Evolutionary conservation across 2,888 invertebrate genomes (phyloP).

Genomic region (Dorcus parallelipipedus): DNA sequence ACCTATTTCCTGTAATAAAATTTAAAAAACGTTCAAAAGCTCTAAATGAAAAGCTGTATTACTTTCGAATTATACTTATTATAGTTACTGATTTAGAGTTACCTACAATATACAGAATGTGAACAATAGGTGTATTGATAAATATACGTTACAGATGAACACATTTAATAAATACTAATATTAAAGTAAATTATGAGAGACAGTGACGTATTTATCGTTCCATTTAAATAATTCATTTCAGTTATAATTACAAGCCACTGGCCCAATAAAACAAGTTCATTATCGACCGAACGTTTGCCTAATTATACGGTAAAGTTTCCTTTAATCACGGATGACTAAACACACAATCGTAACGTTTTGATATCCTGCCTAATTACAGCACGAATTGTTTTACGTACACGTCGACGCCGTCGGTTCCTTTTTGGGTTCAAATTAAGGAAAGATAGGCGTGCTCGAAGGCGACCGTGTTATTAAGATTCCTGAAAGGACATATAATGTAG

Average conservation of each 20-base stretch:
- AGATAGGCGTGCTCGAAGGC: neutral
- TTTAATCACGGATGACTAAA: constrained; percentile 14
- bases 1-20: too few relatives aligned
- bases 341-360: neutral
- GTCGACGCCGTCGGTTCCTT: constrained; percentile 7
- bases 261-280: constrained; percentile 21
- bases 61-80: too few relatives aligned
- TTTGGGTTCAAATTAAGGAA: neutral
- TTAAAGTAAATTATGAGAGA: too few relatives aligned
- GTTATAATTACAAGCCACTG: constrained; percentile 16
- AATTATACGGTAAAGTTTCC: constrained; percentile 12
- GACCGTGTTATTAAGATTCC: constrained; percentile 37
- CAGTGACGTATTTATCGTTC: constrained; percentile 3
- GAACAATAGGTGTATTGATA: too few relatives aligned
- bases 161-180: too few relatives aligned
- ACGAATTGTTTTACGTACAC: constrained; percentile 14
- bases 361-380: neutral
- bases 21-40: too few relatives aligned
- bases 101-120: too few relatives aligned
- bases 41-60: too few relatives aligned
- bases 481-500: constrained; percentile 34
- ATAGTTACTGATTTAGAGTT: too few relatives aligned
- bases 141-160: too few relatives aligned
- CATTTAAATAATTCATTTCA: constrained; percentile 12
- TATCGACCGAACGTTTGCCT: constrained; percentile 16